A percentile compares a stretch with the other conserved stretches of the same genome.
Evolutionary conservation across 2,888 invertebrate species (phyloP).

Genomic region (Bombyx huttoni): DNA sequence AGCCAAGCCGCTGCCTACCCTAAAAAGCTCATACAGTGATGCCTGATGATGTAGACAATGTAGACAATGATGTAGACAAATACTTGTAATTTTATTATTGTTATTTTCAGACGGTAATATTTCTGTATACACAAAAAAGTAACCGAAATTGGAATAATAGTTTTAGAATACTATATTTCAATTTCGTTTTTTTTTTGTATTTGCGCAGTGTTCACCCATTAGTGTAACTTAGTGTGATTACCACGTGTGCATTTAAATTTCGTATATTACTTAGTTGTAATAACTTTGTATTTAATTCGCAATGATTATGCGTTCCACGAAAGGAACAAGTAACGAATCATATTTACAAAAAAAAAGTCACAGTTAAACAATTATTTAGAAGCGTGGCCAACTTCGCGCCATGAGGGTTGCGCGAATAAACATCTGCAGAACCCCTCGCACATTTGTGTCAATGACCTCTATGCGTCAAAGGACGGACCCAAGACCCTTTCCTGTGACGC

Average conservation of each 20-base stretch:
- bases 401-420: constrained; percentile 4
- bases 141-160: too few relatives aligned
- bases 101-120: too few relatives aligned
- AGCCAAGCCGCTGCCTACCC: too few relatives aligned
- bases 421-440: constrained; percentile 2
- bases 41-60: too few relatives aligned
- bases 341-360: not conserved
- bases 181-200: too few relatives aligned
- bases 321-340: not conserved
- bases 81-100: too few relatives aligned
- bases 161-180: too few relatives aligned
- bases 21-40: too few relatives aligned
- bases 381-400: constrained; percentile 2
- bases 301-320: not conserved
- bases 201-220: too few relatives aligned
- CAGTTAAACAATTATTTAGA: not conserved
- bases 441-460: constrained; percentile 18
- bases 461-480: constrained; percentile 18
- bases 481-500: constrained; percentile 7
- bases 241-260: not conserved
- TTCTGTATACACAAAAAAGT: too few relatives aligned
- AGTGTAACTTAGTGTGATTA: too few relatives aligned
- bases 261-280: not conserved
- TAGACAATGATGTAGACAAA: too few relatives aligned
- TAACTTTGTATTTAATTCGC: not conserved